A percentile compares a stretch with the other conserved stretches of the same genome.
These are phyloP conservation scores for Globicephala melas DNA, from an alignment of 2,113 vertebrate species.

Conservation along the genomic window DNA sequence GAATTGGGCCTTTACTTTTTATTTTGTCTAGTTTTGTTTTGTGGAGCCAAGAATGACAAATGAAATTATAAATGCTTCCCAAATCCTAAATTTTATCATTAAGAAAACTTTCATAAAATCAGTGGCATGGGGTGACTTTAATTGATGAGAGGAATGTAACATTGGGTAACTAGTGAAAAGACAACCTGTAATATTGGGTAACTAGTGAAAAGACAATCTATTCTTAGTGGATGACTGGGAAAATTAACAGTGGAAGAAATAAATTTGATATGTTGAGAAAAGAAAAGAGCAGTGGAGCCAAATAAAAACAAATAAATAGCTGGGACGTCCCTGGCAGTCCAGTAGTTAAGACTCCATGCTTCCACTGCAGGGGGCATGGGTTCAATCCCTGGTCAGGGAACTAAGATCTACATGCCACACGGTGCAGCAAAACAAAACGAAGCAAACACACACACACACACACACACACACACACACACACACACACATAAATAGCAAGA, in stretches of 20 bases:
- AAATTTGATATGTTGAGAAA: not conserved
- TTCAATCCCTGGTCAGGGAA: too few relatives aligned
- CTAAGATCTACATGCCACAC: too few relatives aligned
- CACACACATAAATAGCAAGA: not conserved
- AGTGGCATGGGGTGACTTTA: not conserved
- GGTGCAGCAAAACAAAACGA: too few relatives aligned
- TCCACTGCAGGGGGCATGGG: too few relatives aligned
- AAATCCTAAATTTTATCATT: not conserved
- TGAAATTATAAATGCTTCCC: not conserved
- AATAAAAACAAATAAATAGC: not conserved
- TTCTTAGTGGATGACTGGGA: not conserved
- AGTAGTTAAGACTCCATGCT: too few relatives aligned
- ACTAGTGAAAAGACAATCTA: not conserved
- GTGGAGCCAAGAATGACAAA: not conserved
- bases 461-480: not conserved
- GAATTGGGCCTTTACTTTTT: not conserved
- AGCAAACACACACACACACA: too few relatives aligned
- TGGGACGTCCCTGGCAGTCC: too few relatives aligned
- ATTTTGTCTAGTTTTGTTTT: not conserved
- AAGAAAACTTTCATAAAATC: not conserved
- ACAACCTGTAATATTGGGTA: not conserved
- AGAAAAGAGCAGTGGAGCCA: not conserved
- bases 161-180: not conserved
- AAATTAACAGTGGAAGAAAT: not conserved
- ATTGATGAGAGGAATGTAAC: not conserved